Evolutionary conservation across 2,888 invertebrate species (phyloP), one percentile per base, ranked within the genome.

Genomic region (Synergus itoensis): DNA sequence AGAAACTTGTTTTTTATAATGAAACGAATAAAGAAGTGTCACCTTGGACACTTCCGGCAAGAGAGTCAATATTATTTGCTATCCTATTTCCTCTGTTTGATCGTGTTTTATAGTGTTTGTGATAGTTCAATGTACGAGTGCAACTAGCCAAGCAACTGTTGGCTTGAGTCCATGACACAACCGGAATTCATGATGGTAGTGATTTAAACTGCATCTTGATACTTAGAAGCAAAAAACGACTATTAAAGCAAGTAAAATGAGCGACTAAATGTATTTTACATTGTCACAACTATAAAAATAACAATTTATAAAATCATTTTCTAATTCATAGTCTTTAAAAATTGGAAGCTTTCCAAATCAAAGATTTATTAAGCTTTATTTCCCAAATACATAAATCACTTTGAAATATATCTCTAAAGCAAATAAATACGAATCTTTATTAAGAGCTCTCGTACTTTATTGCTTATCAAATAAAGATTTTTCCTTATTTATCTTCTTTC

Each of bases 141-240:
- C 16, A 41, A 65, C 41, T 64, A n/a, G 36, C 36, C 63, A 64
- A 64, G 41, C 36, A 40, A 65, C 41, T 65, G 41, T 65, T 65
- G 65, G 41, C n/a, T 65, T 65, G 40, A 40, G 41, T 65, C 40
- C 36, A 41, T 65, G 18, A 1, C 36, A 9, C 41, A 8, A 41
- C n/a, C n/a, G 41, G 65, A 65, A 65, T 41, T 65, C 18, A 65
- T 64, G 41, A 64, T n/a, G 8, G 16, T n/a, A 65, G n/a, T 65
- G 41, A 40, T n/a, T 65, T 65, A 65, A 40, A n/a, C n/a, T 41
- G 18, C 16, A 16, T 36, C 16, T 36, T 63, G 36, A 63, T 63
- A 36, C 63, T 16, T 36, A 36, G 16, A n/a, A 3, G 4, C n/a
- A 60, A 62, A 62, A 12, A 14, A 14, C 28, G 12, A 40, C 28